Conservation (phyloP, 2,888 invertebrate species). For the Zonitis immaculata region DNA sequence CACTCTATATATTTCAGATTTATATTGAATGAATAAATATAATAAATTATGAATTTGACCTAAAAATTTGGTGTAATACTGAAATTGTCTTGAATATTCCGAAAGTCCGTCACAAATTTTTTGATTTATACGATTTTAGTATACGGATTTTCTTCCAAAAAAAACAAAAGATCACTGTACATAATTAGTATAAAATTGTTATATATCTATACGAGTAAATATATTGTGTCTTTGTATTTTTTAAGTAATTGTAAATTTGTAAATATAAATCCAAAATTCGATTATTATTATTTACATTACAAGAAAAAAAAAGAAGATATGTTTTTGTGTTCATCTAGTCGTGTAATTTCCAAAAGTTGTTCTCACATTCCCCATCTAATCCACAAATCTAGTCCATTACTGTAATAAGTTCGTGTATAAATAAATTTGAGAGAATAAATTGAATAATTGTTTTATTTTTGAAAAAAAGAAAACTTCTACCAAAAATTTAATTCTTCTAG, state of each 20-base stretch:
- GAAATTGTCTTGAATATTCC: conserved; percentile 4
- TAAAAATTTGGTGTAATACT: background rate
- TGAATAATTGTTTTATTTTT: background rate
- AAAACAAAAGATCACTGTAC: conserved; percentile 6
- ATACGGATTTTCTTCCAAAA: conserved; percentile 29
- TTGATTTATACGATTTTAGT: conserved; percentile 30
- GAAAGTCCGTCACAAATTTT: conserved; percentile 29
- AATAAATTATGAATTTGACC: background rate
- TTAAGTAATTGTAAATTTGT: conserved; percentile 26
- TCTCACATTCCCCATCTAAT: conserved; percentile 13
- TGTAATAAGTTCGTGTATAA: conserved; percentile 37
- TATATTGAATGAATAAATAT: no score
- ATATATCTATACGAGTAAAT: no score
- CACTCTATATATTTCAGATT: no score
- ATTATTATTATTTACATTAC: background rate
- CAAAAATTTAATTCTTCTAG: conserved; percentile 14
- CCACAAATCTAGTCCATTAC: conserved; percentile 35
- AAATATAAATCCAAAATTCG: conserved; percentile 17
- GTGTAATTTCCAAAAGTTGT: conserved; percentile 19
- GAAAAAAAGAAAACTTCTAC: background rate
- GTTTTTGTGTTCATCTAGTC: conserved; percentile 20
- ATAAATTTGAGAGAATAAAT: conserved; percentile 3
- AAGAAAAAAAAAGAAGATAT: background rate
- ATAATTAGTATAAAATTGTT: conserved; percentile 11
- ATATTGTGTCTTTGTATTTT: conserved; percentile 26